Evolutionary conservation across 1,140 invertebrate genomes (phyloP).

Genomic region (Oryzaephilus surinamensis): DNA sequence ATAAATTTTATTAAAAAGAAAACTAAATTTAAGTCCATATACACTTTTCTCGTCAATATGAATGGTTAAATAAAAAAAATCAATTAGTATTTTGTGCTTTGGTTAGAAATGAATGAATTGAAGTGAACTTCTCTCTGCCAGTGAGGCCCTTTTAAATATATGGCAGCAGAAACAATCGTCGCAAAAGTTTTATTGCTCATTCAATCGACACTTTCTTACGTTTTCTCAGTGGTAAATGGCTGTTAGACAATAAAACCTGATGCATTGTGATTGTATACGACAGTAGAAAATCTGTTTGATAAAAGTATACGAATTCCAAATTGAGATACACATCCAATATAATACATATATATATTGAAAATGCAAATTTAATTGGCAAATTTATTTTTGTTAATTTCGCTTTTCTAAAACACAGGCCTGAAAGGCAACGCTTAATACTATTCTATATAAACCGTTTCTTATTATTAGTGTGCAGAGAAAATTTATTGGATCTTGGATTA

Average conservation of each 20-base stretch:
- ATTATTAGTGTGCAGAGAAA: no score
- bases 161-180: conserved; percentile 32
- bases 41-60: background rate
- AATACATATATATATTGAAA: no score
- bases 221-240: conserved; percentile 32
- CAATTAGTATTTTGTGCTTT: conserved; percentile 20
- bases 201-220: conserved; percentile 36
- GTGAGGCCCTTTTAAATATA: conserved; percentile 33
- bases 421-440: no score
- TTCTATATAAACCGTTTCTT: no score
- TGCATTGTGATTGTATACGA: conserved; percentile 37
- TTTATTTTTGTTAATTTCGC: no score
- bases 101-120: conserved; percentile 24
- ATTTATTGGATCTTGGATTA: no score
- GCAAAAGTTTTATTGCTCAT: conserved; percentile 35
- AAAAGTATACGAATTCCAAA: conserved; percentile 23
- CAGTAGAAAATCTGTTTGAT: conserved; percentile 30
- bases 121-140: conserved; percentile 22
- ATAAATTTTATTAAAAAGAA: no score
- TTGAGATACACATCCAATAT: conserved; percentile 27
- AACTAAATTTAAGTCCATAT: no score
- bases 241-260: conserved; percentile 37
- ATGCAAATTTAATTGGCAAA: conserved; percentile 25
- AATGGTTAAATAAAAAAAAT: conserved; percentile 17
- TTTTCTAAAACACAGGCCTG: no score